These are phyloP conservation scores for Polypedilum pembai DNA, from an alignment of 1,140 invertebrate species.

Conservation along the genomic window DNA sequence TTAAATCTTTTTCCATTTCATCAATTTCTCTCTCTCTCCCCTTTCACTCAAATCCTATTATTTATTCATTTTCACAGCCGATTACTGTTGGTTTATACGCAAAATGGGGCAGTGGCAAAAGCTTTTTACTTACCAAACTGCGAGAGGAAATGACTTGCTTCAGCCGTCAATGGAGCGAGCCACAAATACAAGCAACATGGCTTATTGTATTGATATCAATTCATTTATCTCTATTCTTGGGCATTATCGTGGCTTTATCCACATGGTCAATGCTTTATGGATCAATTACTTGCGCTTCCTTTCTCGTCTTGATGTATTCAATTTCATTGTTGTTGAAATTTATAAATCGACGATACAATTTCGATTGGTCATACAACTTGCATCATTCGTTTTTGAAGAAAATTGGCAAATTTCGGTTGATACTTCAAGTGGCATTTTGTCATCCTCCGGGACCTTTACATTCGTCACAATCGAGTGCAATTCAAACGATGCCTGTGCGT, in stretches of 20 bases:
- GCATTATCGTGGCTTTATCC: slow-evolving; percentile 60
- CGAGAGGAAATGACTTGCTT: slow-evolving; percentile 97
- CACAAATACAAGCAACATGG: slow-evolving; percentile 65
- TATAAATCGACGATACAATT: slow-evolving; percentile 53
- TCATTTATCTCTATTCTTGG: slow-evolving; percentile 65
- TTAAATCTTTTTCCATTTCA: neutral
- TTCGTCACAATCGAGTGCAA: slow-evolving; percentile 40
- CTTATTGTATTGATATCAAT: slow-evolving; percentile 64
- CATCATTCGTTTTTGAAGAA: slow-evolving; percentile 62
- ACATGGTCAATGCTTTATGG: slow-evolving; percentile 57
- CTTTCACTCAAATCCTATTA: neutral
- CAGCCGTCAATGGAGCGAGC: slow-evolving; percentile 85
- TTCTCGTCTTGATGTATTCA: slow-evolving; percentile 54
- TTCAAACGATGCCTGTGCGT: slow-evolving; percentile 65
- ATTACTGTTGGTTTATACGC: slow-evolving; percentile 95
- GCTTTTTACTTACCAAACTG: slow-evolving; percentile 88
- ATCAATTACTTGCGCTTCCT: slow-evolving; percentile 47
- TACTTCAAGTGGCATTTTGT: slow-evolving; percentile 85
- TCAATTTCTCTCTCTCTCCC: neutral
- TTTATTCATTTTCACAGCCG: slow-evolving; percentile 57
- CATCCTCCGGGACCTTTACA: slow-evolving; percentile 68
- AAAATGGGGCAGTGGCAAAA: slow-evolving; percentile 97
- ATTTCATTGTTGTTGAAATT: slow-evolving; percentile 61
- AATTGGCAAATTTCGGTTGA: slow-evolving; percentile 65
- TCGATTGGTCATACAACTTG: slow-evolving; percentile 72